Conservation (phyloP, 2,797 vertebrate species). For the Phoebastria nigripes region DNA sequence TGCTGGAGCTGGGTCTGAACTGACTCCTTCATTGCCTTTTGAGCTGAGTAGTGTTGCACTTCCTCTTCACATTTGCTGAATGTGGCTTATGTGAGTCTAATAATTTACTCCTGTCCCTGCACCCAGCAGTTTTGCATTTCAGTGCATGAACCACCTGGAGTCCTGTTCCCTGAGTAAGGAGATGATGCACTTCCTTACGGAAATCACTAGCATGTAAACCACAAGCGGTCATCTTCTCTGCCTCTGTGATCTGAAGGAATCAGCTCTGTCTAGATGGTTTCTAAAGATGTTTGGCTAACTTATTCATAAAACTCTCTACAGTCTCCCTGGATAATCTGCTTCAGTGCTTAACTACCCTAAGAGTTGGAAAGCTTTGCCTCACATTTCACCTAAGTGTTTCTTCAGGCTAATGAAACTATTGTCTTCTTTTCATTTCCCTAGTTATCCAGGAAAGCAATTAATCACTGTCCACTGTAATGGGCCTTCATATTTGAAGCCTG, state of each 20-base stretch:
- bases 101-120: background rate
- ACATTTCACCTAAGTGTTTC: background rate
- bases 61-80: background rate
- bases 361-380: background rate
- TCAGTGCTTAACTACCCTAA: background rate
- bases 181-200: background rate
- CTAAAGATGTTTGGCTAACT: background rate
- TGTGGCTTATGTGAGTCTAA: background rate
- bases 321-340: background rate
- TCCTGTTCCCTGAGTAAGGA: background rate
- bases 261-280: background rate
- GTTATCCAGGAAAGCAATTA: background rate
- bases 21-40: background rate
- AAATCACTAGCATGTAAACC: background rate
- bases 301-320: background rate
- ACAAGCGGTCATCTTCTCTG: background rate
- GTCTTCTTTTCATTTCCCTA: background rate
- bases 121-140: background rate
- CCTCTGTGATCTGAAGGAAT: background rate
- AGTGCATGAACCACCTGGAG: background rate
- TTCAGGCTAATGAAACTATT: background rate
- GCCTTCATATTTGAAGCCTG: background rate
- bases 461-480: background rate
- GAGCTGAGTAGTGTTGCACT: background rate
- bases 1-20: background rate